These are phyloP conservation scores for Archocentrus centrarchus DNA, from an alignment of 2,113 vertebrate species.

Conservation along the genomic window DNA sequence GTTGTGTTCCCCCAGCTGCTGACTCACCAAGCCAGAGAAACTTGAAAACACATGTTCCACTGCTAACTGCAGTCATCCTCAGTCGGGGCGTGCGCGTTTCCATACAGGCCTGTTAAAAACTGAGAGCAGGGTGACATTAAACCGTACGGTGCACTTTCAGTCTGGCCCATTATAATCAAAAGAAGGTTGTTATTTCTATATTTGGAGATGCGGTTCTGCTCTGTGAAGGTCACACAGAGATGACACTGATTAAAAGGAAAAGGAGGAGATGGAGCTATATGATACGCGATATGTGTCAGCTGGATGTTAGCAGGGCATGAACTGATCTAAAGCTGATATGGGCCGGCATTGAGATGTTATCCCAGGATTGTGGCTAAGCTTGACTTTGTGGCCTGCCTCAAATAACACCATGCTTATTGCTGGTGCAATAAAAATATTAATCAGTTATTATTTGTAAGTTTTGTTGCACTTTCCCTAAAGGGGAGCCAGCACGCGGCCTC, in stretches of 20 bases:
- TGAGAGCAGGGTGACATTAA: not conserved
- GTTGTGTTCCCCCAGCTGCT: slow-evolving; percentile 27
- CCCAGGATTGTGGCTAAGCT: not conserved
- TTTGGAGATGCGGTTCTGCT: not conserved
- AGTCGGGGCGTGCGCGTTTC: slow-evolving; percentile 11
- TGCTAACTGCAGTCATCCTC: slow-evolving; percentile 5
- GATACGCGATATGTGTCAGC: not conserved
- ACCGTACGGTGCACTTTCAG: not conserved
- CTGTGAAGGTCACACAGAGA: not conserved
- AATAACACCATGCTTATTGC: too few relatives aligned
- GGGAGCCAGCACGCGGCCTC: not conserved
- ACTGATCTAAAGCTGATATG: not conserved
- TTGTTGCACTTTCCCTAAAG: not conserved
- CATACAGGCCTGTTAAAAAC: not conserved
- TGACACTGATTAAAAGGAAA: not conserved
- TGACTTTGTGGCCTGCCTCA: not conserved
- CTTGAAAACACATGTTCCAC: slow-evolving; percentile 24
- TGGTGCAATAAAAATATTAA: too few relatives aligned
- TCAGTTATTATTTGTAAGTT: not conserved
- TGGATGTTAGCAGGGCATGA: not conserved
- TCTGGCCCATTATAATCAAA: not conserved
- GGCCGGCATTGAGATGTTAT: not conserved
- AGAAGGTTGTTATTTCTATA: not conserved
- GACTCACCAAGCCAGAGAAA: slow-evolving; percentile 36
- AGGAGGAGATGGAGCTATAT: not conserved